Percentiles rank a stretch among this genome's conserved stretches.
These are phyloP conservation scores for Melipona quadrifasciata DNA, from an alignment of 1,140 invertebrate genomes.

Conservation along the genomic window DNA sequence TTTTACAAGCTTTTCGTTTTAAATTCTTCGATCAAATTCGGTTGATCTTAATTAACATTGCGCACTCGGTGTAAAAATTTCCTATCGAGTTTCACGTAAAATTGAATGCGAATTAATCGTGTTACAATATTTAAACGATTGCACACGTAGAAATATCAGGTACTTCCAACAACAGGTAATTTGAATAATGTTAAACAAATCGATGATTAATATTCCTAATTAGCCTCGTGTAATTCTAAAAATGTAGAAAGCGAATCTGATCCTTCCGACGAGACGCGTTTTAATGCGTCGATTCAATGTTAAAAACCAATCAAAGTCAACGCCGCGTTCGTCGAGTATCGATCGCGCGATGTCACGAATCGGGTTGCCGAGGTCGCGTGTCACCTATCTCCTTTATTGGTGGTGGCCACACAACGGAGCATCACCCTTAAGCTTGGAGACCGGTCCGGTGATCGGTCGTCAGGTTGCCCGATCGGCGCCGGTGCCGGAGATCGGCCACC, in stretches of 20 bases:
- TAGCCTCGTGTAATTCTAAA: not conserved
- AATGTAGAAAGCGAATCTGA: not conserved
- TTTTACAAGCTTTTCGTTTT: too few relatives aligned
- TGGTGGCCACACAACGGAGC: slow-evolving; percentile 1
- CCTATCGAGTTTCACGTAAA: not conserved
- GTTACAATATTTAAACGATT: not conserved
- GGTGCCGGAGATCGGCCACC: not conserved
- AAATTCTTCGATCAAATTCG: too few relatives aligned
- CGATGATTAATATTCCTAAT: too few relatives aligned
- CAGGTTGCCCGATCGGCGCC: slow-evolving; percentile 48
- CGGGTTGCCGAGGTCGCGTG: not conserved
- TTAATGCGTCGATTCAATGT: not conserved
- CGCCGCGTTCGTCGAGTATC: not conserved
- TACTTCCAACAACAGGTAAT: not conserved
- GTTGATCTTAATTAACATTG: too few relatives aligned
- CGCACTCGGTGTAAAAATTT: not conserved
- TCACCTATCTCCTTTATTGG: slow-evolving; percentile 39
- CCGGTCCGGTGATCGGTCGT: slow-evolving; percentile 48
- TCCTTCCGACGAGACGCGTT: not conserved
- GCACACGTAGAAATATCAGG: not conserved
- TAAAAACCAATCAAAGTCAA: not conserved
- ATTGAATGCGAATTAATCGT: not conserved
- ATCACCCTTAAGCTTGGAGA: slow-evolving; percentile 59
- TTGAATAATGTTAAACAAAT: too few relatives aligned
- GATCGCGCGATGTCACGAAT: not conserved